phyloP scores from a whole-genome alignment of 2,113 vertebrate species.

The Pipra filicauda region DNA sequence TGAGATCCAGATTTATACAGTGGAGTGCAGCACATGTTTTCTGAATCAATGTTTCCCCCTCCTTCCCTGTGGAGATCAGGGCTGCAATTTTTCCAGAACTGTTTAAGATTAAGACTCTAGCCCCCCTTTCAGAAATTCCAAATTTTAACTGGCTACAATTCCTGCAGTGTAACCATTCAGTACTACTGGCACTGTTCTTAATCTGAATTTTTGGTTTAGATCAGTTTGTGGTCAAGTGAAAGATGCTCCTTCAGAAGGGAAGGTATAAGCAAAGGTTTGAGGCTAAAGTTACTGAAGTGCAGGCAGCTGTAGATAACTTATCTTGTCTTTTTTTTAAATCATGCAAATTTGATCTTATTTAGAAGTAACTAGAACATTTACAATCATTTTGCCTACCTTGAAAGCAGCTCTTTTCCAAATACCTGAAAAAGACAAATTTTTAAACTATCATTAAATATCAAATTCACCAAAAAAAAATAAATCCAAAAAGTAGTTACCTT shows the following conservation, averaged over 20 bases:
- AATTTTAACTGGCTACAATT: slow-evolving; percentile 16
- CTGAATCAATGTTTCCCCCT: slow-evolving; percentile 36
- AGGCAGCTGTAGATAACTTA: not conserved
- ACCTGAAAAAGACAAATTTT: not conserved
- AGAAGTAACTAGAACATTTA: not conserved
- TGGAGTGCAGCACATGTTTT: slow-evolving; percentile 49
- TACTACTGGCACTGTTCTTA: not conserved
- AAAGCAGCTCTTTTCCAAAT: not conserved
- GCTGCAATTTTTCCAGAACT: slow-evolving; percentile 40
- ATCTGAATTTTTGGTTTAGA: not conserved
- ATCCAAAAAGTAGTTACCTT: not conserved
- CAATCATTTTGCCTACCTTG: not conserved
- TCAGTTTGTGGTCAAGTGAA: not conserved
- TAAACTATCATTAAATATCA: not conserved
- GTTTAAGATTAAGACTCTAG: slow-evolving; percentile 11
- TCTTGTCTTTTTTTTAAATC: not conserved
- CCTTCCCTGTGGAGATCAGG: slow-evolving; percentile 29
- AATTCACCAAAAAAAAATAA: not conserved
- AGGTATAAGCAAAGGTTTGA: not conserved
- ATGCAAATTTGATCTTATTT: not conserved
- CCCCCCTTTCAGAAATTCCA: slow-evolving; percentile 24
- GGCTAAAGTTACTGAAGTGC: not conserved
- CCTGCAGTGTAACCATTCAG: slow-evolving; percentile 25
- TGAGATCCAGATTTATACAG: slow-evolving; percentile 61
- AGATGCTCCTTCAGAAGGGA: not conserved